phyloP scores from a whole-genome alignment of 2,888 invertebrate genomes.

The Pseudococcus viburni region DNA sequence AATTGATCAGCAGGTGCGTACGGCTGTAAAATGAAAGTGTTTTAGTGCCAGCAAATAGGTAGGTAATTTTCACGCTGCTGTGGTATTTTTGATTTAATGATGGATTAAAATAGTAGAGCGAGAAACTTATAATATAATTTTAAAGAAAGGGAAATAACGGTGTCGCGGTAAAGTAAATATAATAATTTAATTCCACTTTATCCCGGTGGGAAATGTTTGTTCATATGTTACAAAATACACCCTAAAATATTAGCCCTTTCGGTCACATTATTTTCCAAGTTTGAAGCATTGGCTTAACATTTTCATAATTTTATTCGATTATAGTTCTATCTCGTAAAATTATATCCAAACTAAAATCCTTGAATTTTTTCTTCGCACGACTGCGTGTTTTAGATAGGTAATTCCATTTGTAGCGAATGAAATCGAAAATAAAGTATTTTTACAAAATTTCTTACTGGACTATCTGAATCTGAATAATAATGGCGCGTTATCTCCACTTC shows the following conservation, averaged over 20 bases:
- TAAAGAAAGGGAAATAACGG: constrained; percentile 19
- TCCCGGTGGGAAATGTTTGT: constrained; percentile 24
- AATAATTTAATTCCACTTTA: constrained; percentile 29
- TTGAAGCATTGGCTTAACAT: constrained; percentile 18
- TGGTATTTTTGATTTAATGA: constrained; percentile 28
- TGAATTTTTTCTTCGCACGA: not conserved
- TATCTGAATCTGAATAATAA: constrained; percentile 58
- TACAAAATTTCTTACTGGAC: constrained; percentile 48
- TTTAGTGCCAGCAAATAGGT: not conserved
- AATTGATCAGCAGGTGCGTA: constrained; percentile 59
- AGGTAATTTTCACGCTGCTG: not conserved
- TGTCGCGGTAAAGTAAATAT: constrained; percentile 9
- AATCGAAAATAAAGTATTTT: not conserved
- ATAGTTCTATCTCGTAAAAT: not conserved
- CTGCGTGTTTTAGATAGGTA: not conserved
- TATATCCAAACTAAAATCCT: not conserved
- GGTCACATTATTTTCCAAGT: constrained; percentile 2
- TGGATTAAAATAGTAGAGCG: not conserved
- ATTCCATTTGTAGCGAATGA: not conserved
- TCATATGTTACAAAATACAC: constrained; percentile 14
- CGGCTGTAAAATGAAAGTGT: constrained; percentile 23
- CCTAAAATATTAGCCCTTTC: constrained; percentile 32
- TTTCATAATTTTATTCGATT: constrained; percentile 35
- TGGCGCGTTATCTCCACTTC: constrained; percentile 53
- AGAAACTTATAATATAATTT: not conserved